Conservation (phyloP, 2,113 vertebrate genomes). For the Neoarius graeffei region DNA sequence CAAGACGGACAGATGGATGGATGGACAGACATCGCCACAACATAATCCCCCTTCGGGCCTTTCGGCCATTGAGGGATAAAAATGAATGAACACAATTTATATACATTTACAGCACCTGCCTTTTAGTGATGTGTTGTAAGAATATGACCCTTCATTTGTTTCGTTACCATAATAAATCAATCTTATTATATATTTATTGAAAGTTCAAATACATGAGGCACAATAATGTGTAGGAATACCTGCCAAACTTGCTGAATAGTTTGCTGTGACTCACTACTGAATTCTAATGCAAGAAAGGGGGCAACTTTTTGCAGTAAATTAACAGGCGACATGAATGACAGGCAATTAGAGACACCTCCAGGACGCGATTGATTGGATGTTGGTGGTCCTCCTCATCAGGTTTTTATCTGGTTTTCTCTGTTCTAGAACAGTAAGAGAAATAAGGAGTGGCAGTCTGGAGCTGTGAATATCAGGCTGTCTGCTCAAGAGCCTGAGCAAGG, state of each 20-base stretch:
- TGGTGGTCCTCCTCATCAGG: not conserved
- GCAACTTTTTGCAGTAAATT: slow-evolving; percentile 6
- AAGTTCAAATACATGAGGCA: not conserved
- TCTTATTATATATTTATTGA: not conserved
- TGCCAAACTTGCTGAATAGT: not conserved
- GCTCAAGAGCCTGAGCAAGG: not conserved
- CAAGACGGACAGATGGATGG: too few species aligned
- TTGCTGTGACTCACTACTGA: not conserved
- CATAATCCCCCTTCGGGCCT: too few species aligned
- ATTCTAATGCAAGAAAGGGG: not conserved
- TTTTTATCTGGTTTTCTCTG: not conserved
- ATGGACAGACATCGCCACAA: too few species aligned
- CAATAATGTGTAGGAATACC: not conserved
- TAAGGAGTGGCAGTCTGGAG: not conserved
- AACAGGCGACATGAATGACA: not conserved
- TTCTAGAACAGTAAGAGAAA: not conserved
- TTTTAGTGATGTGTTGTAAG: not conserved
- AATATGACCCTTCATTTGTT: not conserved
- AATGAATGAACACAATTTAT: not conserved
- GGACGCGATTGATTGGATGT: not conserved
- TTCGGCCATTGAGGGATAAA: too few species aligned
- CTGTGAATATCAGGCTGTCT: not conserved
- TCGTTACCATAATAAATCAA: not conserved
- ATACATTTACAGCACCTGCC: not conserved
- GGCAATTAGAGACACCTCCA: not conserved